Evolutionary conservation across 2,888 invertebrate species (phyloP).

Genomic region (Drosophila lacicola): DNA sequence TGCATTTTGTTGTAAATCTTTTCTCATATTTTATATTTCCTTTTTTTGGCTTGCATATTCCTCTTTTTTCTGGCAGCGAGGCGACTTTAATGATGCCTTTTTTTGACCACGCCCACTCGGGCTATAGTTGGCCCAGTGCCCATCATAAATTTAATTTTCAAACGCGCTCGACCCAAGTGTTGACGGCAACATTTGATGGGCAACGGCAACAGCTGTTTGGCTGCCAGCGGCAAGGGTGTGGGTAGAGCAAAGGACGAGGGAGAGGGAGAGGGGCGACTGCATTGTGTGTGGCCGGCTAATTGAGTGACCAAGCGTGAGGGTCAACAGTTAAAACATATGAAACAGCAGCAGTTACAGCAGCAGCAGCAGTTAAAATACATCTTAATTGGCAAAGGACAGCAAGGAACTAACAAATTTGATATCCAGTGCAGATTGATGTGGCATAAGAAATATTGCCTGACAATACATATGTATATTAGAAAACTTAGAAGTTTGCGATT

Average conservation of each 20-base stretch:
- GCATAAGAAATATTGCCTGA: not conserved
- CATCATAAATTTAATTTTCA: conserved; percentile 57
- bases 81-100: conserved; percentile 51
- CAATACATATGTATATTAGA: not conserved
- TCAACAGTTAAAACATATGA: conserved; percentile 57
- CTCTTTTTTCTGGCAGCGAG: not conserved
- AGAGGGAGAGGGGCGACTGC: conserved; percentile 7
- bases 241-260: not conserved
- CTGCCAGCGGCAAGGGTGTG: conserved; percentile 30
- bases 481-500: not conserved
- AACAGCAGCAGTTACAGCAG: conserved; percentile 17
- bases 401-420: conserved; percentile 37
- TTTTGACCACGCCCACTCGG: conserved; percentile 60
- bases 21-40: conserved; percentile 4
- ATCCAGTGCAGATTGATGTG: conserved; percentile 11
- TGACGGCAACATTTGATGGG: conserved; percentile 63
- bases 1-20: conserved; percentile 43
- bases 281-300: conserved; percentile 73
- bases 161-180: conserved; percentile 54
- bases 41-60: conserved; percentile 24
- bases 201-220: conserved; percentile 57
- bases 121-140: conserved; percentile 17
- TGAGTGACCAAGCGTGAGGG: conserved; percentile 79
- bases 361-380: conserved; percentile 34
- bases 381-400: conserved; percentile 43